These are phyloP conservation scores for Actinia equina DNA, from an alignment of 64 coral and sea anemone genomes.

Conservation along the genomic window DNA sequence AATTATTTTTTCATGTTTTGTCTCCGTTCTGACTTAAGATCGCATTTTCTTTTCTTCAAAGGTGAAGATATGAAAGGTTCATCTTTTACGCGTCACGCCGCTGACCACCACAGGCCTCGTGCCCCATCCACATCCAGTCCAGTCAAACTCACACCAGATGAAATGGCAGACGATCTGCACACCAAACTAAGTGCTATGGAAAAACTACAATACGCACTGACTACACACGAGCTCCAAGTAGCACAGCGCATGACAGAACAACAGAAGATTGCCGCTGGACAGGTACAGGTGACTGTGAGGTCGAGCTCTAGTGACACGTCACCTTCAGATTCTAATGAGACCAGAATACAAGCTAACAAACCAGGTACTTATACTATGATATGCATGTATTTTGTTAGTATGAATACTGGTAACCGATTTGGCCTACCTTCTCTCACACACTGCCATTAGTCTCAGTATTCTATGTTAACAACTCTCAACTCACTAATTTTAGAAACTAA, in stretches of 20 bases:
- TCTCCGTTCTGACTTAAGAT: too few relatives aligned
- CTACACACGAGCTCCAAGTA: constrained; percentile 81
- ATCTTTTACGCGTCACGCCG: neutral
- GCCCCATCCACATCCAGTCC: neutral
- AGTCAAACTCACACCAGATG: constrained; percentile 23
- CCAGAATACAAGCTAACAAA: neutral
- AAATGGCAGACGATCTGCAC: constrained; percentile 65
- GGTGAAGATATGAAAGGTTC: constrained; percentile 5
- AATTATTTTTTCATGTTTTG: too few relatives aligned
- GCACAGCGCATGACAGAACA: constrained; percentile 67
- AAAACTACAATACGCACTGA: constrained; percentile 91
- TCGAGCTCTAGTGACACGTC: constrained; percentile 64
- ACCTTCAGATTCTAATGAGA: neutral
- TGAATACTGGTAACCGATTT: too few relatives aligned
- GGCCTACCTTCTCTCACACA: too few relatives aligned
- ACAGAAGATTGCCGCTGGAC: constrained; percentile 66
- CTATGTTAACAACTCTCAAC: too few relatives aligned
- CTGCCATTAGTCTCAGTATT: too few relatives aligned
- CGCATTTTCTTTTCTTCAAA: neutral
- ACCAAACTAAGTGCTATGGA: constrained; percentile 73
- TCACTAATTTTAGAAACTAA: neutral
- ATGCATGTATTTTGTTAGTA: too few relatives aligned
- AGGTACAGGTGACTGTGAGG: constrained; percentile 57
- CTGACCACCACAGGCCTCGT: neutral
- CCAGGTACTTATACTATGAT: neutral